Evolutionary conservation across 1,140 invertebrate species (phyloP).

Genomic region (Neoseiulus cucumeris): DNA sequence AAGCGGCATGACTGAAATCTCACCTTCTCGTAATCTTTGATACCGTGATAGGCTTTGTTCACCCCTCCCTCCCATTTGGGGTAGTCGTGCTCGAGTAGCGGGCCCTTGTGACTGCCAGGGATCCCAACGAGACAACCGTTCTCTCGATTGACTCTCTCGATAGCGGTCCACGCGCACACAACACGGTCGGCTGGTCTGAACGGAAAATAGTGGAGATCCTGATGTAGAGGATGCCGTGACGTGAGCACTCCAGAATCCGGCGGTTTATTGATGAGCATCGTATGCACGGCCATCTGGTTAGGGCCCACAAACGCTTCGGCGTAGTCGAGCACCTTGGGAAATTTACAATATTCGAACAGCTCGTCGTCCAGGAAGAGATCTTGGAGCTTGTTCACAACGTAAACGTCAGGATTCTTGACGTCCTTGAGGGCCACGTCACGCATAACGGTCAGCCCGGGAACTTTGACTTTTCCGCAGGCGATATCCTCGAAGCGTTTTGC

Average conservation of each 20-base stretch:
- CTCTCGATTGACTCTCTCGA: conserved; percentile 46
- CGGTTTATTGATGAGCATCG: conserved; percentile 80
- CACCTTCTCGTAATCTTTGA: conserved; percentile 35
- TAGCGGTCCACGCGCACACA: conserved; percentile 69
- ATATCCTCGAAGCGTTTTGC: conserved; percentile 41
- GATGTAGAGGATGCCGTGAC: conserved; percentile 56
- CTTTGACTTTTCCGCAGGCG: conserved; percentile 34
- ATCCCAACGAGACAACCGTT: conserved; percentile 69
- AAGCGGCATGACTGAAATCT: no score
- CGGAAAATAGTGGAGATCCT: conserved; percentile 72
- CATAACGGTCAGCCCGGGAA: conserved; percentile 43
- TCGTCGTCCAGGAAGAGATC: conserved; percentile 48
- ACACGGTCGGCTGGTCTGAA: conserved; percentile 55
- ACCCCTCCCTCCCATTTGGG: conserved; percentile 45
- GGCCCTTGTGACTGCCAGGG: conserved; percentile 50
- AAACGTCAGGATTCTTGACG: conserved; percentile 35
- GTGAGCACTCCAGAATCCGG: conserved; percentile 44
- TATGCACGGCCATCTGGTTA: conserved; percentile 57
- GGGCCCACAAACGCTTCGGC: conserved; percentile 54
- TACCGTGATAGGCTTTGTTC: conserved; percentile 64
- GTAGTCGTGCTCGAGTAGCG: conserved; percentile 47
- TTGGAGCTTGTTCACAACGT: conserved; percentile 56
- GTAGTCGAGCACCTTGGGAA: conserved; percentile 43
- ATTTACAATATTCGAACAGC: conserved; percentile 44
- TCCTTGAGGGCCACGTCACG: conserved; percentile 46